Evolutionary conservation across 2,797 vertebrate genomes (phyloP).

Genomic region (Antrozous pallidus): DNA sequence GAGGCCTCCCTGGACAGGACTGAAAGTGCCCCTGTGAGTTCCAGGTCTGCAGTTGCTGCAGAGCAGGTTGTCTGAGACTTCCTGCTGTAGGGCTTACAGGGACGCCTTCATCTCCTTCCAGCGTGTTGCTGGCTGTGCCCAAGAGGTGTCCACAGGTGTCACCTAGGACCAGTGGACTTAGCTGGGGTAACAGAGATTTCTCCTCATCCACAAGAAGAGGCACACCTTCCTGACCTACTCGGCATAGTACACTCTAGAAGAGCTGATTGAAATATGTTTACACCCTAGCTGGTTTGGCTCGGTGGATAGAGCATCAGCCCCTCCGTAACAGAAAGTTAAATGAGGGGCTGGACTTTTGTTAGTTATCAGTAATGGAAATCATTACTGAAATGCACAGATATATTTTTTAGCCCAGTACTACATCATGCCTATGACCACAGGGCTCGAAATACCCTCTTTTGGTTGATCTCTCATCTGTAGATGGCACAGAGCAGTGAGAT

Average conservation of each 20-base stretch:
- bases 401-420: background rate
- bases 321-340: background rate
- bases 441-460: slow-evolving; percentile 3
- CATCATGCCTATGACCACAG: background rate
- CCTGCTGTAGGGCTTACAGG: background rate
- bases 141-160: background rate
- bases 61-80: background rate
- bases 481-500: background rate
- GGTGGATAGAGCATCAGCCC: background rate
- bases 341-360: background rate
- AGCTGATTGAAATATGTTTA: background rate
- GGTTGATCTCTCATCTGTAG: background rate
- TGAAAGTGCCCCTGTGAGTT: background rate
- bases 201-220: background rate
- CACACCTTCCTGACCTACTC: background rate
- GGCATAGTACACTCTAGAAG: background rate
- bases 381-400: slow-evolving; percentile 8
- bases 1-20: background rate
- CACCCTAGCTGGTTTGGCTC: background rate
- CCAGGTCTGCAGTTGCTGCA: background rate
- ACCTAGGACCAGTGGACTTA: background rate
- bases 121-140: background rate
- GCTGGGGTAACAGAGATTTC: background rate
- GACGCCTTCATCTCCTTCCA: background rate
- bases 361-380: background rate